Evolutionary conservation across 1,140 invertebrate genomes (phyloP).

Genomic region (Steinernema feltiae): DNA sequence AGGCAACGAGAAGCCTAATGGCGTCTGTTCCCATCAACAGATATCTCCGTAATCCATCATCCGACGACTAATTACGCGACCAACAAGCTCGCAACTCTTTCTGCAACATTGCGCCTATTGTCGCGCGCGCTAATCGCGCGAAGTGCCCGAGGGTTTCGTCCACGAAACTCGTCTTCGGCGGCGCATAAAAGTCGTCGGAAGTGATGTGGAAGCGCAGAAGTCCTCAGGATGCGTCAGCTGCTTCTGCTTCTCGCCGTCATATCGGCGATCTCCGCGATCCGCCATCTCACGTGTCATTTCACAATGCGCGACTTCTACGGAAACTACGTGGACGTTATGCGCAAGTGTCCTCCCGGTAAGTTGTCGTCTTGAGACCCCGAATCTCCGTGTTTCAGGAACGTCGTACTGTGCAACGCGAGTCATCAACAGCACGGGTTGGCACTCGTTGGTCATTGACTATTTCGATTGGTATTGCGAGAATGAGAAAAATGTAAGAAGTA

Average conservation of each 20-base stretch:
- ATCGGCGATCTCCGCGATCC: background rate
- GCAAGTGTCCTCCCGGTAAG: background rate
- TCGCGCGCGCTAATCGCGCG: background rate
- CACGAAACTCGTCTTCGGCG: background rate
- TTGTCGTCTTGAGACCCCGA: background rate
- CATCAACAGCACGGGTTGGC: background rate
- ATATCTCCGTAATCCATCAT: too few species aligned
- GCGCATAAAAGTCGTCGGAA: background rate
- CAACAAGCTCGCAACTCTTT: conserved; percentile 9
- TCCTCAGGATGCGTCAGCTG: background rate
- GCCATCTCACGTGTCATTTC: conserved; percentile 1
- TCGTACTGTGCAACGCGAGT: background rate
- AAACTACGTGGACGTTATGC: conserved; percentile 3
- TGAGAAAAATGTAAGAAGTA: background rate
- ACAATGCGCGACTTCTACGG: conserved; percentile 2
- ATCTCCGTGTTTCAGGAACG: background rate
- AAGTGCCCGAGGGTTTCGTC: background rate
- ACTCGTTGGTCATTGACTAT: conserved; percentile 1
- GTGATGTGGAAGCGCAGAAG: background rate
- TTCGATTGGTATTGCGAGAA: conserved; percentile 11
- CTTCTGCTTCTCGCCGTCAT: background rate
- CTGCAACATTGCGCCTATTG: background rate
- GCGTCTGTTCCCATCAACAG: too few species aligned
- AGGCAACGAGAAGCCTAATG: too few species aligned
- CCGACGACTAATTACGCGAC: background rate